Base-by-base conservation (phyloP, 2,888 invertebrate species). In the Apantesis nais region DNA sequence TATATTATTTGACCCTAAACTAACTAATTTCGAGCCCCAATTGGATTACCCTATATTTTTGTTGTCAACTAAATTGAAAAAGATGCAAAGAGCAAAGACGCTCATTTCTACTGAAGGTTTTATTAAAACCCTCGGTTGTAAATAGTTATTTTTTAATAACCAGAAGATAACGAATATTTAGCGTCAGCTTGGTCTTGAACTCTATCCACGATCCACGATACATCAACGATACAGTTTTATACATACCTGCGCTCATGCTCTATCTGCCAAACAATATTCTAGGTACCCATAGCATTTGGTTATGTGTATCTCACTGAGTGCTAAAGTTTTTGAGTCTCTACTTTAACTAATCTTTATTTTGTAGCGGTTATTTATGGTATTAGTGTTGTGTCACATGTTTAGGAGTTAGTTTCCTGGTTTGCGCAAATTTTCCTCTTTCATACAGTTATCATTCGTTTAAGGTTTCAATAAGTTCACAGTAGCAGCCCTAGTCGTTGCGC, bases 401-500 rank as follows among this genome's bases (percentile, higher is more conserved):
- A 41, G 9, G 25, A 39, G 16, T 16, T 12, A 52, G 11, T 9
- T 52, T 1, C 22, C 48, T 22, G 11, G 9, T 5, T 8, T 22
- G 9, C 5, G 16, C 25, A 25, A 29, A 41, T 14, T 25, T 14
- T 19, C 11, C 12, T 7, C 19, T 41, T 14, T 31, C 22, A 31
- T 12, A 48, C 12, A 34, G n/a, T 41, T 29, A 11, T 29, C 14
- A 12, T 4, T 48, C 2, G 16, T n/a, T 34, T 37, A 16, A 9
- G 7, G n/a, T 55, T n/a, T 25, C 25, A 14, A 9, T 52, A 25
- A 55, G 25, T 34, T n/a, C 61, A 31, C 16, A 44, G 84, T 78
- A 78, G 82, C 86, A 88, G 79, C 88, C 88, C 88, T 88, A 87
- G 89, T 90, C 86, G 88, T 88, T 86, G 90, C 88, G 89, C 93